Evolutionary conservation across 2,113 vertebrate genomes (phyloP).

Genomic region (Oriolus oriolus): DNA sequence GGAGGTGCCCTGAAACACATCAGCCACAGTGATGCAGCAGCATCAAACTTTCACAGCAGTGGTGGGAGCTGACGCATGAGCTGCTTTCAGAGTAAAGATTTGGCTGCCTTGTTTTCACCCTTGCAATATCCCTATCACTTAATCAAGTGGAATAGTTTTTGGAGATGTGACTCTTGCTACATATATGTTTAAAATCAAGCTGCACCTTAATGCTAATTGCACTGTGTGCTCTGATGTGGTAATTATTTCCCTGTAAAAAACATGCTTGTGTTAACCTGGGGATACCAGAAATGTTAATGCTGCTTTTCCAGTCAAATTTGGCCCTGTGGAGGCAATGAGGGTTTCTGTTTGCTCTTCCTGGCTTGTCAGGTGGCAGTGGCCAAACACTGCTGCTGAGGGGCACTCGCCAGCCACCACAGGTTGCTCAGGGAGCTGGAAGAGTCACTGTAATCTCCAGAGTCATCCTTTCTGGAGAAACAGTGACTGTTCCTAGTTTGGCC

Average conservation of each 20-base stretch:
- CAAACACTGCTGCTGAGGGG: not conserved
- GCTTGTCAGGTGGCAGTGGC: not conserved
- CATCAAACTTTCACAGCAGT: not conserved
- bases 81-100: not conserved
- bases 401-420: not conserved
- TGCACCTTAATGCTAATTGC: not conserved
- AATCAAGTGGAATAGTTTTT: not conserved
- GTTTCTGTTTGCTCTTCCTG: not conserved
- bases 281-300: not conserved
- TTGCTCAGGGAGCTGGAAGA: not conserved
- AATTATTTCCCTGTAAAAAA: not conserved
- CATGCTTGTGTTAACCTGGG: not conserved
- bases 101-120: not conserved
- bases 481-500: not conserved
- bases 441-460: not conserved
- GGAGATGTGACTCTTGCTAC: not conserved
- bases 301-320: constrained; percentile 25
- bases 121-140: not conserved
- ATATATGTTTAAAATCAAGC: not conserved
- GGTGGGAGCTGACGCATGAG: not conserved
- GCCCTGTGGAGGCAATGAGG: not conserved
- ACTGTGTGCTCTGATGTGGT: not conserved
- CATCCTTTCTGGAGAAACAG: not conserved
- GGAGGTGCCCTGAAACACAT: not conserved
- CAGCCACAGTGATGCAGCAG: not conserved